Conservation (phyloP, 2,888 invertebrate genomes). For the Meloe dianella region DNA sequence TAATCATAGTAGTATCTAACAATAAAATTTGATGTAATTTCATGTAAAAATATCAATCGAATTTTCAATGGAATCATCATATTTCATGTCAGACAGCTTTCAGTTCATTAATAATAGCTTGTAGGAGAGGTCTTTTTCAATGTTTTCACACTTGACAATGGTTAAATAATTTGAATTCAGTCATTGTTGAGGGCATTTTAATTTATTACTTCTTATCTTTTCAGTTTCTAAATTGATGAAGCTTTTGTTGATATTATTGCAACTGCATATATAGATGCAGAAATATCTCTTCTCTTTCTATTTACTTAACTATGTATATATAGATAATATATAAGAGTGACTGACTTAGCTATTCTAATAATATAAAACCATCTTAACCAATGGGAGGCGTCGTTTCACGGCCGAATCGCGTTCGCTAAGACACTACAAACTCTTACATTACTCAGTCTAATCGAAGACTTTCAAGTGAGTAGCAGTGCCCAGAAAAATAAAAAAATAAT, state of each 20-base stretch:
- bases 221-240: not conserved
- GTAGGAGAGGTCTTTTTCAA: not conserved
- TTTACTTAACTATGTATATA: not conserved
- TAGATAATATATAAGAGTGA: constrained; percentile 29
- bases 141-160: not conserved
- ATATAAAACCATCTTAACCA: constrained; percentile 42
- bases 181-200: not conserved
- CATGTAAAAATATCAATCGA: not conserved
- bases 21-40: not conserved
- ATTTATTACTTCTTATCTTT: not conserved
- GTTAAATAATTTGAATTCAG: not conserved
- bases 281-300: constrained; percentile 16
- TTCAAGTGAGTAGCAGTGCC: constrained; percentile 50
- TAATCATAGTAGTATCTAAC: not conserved
- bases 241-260: not conserved
- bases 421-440: constrained; percentile 44
- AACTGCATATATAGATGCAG: constrained; percentile 12
- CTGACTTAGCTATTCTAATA: constrained; percentile 40
- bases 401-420: constrained; percentile 45
- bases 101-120: too few relatives aligned
- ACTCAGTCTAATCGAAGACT: constrained; percentile 52
- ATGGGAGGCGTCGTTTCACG: constrained; percentile 44
- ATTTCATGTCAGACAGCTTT: not conserved
- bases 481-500: constrained; percentile 33
- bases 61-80: not conserved